Base-by-base conservation (phyloP, 1,140 invertebrate species). In the Tetraneura akinire region DNA sequence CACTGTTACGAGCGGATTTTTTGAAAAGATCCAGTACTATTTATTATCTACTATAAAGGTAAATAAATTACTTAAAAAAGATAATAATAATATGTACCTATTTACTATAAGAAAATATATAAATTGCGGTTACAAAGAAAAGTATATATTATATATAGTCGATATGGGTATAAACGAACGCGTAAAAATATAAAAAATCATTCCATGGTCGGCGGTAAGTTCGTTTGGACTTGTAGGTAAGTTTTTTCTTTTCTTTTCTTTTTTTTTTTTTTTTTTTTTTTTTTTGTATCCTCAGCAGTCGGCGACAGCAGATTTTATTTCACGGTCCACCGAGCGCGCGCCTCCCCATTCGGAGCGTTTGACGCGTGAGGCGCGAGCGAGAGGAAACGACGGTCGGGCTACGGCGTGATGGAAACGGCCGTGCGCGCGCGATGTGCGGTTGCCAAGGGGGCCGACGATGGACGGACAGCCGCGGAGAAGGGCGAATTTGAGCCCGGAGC, bases 401-500 rank as follows among this genome's bases (percentile, higher is more conserved):
- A 16, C 53, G 45, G 60, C 23, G 60, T 62, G 60, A 62, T 62
- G 60, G 60, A 62, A 62, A 29, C 11, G 26, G 21, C 10, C 14
- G 21, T 26, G 60, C 45, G 21, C 37, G 42, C 1, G 70, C 47
- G 62, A 26, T 37, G 49, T 21, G 32, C 29, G 73, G 73, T 73
- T 49, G 70, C 70, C 70, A 73, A 73, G 47, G 70, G 73, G 73
- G 66, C 37, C 47, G 66, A 68, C 66, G 64, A 45, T 42, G 66
- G 42, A 26, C 42, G 66, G 66, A 18, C 32, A n/a, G 37, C 37
- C 37, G 66, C 29, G 42, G 5, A 18, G 26, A 53, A 21, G 49
- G 53, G 51, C 11, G 73, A 60, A 32, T 60, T 76, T 57, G 73
- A 51, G 73, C 73, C 73, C n/a, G 73, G 73, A 76, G 73, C 73